Evolutionary conservation across 1,140 invertebrate species (phyloP).

Genomic region (Leptinotarsa lineolata): DNA sequence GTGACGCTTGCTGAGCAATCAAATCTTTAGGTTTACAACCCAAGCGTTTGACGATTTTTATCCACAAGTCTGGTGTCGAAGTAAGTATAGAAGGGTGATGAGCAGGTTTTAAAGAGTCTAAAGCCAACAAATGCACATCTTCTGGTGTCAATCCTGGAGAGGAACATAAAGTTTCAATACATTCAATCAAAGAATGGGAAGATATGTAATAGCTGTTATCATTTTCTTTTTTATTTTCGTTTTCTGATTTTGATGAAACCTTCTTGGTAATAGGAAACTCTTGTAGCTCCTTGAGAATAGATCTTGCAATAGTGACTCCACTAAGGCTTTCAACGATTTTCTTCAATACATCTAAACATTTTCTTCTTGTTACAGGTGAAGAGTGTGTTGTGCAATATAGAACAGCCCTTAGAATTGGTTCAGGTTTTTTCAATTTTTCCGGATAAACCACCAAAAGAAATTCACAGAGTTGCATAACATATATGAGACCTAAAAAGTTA

Average conservation of each 20-base stretch:
- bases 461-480: constrained; percentile 68
- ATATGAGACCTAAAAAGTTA: constrained; percentile 59
- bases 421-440: constrained; percentile 63
- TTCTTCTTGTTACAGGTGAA: constrained; percentile 51
- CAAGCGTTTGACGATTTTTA: constrained; percentile 64
- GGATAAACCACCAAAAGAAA: constrained; percentile 66
- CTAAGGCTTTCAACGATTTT: constrained; percentile 50
- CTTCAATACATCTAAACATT: constrained; percentile 52
- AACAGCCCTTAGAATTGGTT: constrained; percentile 65
- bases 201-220: constrained; percentile 33
- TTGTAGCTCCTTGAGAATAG: constrained; percentile 65
- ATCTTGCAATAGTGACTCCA: constrained; percentile 57
- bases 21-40: constrained; percentile 63
- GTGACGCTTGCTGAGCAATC: constrained; percentile 59
- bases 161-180: constrained; percentile 60
- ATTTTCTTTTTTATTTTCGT: constrained; percentile 35
- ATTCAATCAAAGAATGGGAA: constrained; percentile 53
- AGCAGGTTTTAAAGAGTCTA: constrained; percentile 67
- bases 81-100: constrained; percentile 70
- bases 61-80: constrained; percentile 63
- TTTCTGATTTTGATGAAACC: constrained; percentile 47
- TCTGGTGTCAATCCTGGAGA: constrained; percentile 56
- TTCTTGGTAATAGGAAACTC: constrained; percentile 63
- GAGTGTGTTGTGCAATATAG: constrained; percentile 65
- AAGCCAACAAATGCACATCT: constrained; percentile 61